Evolutionary conservation across 1,140 invertebrate genomes (phyloP), one percentile per base, ranked within the genome.

Genomic region (Drosophila rhopaloa): DNA sequence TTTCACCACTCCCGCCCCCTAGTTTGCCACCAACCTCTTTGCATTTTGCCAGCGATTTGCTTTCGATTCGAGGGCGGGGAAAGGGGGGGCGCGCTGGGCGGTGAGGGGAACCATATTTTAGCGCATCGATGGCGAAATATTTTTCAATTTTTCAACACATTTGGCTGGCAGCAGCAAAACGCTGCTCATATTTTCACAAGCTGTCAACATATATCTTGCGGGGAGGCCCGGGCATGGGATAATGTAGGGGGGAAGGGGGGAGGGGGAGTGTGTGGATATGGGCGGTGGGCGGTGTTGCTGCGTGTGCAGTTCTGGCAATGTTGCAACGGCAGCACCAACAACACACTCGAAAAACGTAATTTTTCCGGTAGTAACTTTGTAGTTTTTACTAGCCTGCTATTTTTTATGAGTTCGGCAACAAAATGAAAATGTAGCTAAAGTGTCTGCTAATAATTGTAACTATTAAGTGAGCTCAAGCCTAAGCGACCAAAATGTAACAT

Each of bases 141-240:
- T 86, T 88, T 86, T 86, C 82, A 86, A 88, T 88, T 88, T 88
- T 88, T 88, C 83, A 88, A 88, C 83, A 88, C 83, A 86, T 86
- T 86, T 86, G 83, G 83, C 83, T 86, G 83, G 84, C 79, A 88
- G 72, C 80, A 88, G 84, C 83, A 89, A 88, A 88, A 89, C 59
- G 79, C 76, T 88, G 84, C 83, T 88, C 83, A 88, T 88, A 88
- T 88, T 88, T 88, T 88, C 61, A 73, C 67, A 88, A 88, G 71
- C 83, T 88, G 83, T 88, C 83, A 83, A 88, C 84, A 88, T 88
- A 88, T 88, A 88, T 88, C 83, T 86, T 88, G 24, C 59, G 51
- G 46, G 43, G 72, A 9, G 19, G 38, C 16, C 27, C 9, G n/a
- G 8, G 8, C 6, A 32, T 32, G 7, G 29, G 29, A 32, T 7